Base-by-base conservation (phyloP, 2,888 invertebrate genomes). In the Hoplodrina ambigua region DNA sequence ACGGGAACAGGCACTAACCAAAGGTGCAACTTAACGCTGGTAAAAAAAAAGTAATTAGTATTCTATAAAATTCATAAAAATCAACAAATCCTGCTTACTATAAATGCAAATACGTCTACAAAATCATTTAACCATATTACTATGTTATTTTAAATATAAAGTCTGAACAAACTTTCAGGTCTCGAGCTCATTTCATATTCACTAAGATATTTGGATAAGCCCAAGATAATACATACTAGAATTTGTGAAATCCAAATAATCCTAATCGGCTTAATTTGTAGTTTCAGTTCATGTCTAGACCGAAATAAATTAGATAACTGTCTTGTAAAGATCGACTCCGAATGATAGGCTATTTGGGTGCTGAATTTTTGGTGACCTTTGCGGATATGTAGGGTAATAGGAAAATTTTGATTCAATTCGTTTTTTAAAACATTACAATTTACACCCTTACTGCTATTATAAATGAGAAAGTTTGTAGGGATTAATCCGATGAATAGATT, bases 171-270 rank as follows among this genome's bases (percentile, higher is more conserved):
- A 70, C 53, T 71, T 75, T 71, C 49, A 55, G 55, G 52, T 57
- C 13, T 37, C 61, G 41, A 64, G 49, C 72, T 72, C 79, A 70
- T 79, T 81, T 72, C 17, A 72, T 66, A 79, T 81, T 79, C 69
- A 17, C 54, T 58, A 50, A 69, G 67, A 52, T 73, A 79, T 66
- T 76, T 55, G 65, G 69, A 72, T 72, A 79, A 72, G 30, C 55
- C 65, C 8, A 25, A 60, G 73, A 79, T 72, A 77, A 60, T 50
- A 44, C 46, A 69, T 25, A 25, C 2, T 25, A 37, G 41, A 60
- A 71, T 63, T 77, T 55, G 57, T 58, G 57, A 57, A 61, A 49
- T 55, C 30, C 59, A 57, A 73, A 59, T 62, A 49, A 61, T 61
- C 54, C 33, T 67, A 71, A 73, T 81, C 61, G 69, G 25, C 49